Evolutionary conservation across 2,888 invertebrate species (phyloP), one percentile per base, ranked within the genome.

Genomic region (Andrena minutula): DNA sequence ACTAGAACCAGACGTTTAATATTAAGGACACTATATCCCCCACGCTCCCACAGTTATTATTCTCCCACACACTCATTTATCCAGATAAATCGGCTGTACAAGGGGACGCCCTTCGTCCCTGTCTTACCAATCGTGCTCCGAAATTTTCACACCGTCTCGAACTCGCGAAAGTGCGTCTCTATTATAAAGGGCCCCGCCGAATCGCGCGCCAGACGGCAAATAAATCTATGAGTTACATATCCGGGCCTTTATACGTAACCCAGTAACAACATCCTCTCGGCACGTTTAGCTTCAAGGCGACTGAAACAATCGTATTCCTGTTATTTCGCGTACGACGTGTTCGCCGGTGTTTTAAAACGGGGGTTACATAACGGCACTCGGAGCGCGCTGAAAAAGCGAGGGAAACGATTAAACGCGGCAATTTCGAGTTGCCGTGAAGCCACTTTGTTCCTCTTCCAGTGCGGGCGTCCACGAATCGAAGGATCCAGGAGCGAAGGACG

Each of bases 201-300:
- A 2, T 56, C 20, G 5, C 32, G 26, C 47, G 32, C 35, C 41
- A 41, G 64, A 32, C 47, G 7, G 63, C 32, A 58, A 70, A 71
- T 66, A 74, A 71, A 74, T 66, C 51, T 41, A 32, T 53, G 47
- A 47, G 26, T 53, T 80, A 65, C 32, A 41, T 32, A 75, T 78
- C 85, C 69, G 65, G 66, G 30, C 26, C 41, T 80, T 76, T 60
- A 51, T 61, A 65, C 72, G 69, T 70, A 63, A 73, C 74, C 49
- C 49, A 28, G 72, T 85, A 85, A 85, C 60, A 58, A 85, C 72
- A 85, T 85, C 84, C 84, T 84, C 60, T 58, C 61, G 71, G 35
- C 61, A 56, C 65, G 47, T 66, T 65, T 63, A 66, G 53, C 61
- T 70, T 49, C 75, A 79, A 85, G 75, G 75, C 58, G 49, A 66